Base-by-base conservation (phyloP, 1,140 invertebrate species). In the Phortica variegata region DNA sequence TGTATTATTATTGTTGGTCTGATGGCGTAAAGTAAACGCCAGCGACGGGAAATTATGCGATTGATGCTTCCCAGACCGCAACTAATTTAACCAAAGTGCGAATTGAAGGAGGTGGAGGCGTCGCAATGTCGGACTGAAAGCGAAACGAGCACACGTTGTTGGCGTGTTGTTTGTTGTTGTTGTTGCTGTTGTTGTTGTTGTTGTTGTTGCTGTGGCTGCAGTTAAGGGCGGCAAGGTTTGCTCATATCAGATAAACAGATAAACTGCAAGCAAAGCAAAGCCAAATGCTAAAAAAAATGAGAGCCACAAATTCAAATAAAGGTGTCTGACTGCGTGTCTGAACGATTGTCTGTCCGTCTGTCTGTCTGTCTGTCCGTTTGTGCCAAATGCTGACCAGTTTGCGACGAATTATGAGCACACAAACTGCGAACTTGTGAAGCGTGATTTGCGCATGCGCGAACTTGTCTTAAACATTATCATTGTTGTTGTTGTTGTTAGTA, bases 1-100 rank as follows among this genome's bases (percentile, higher is more conserved):
- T 54, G 60, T 49, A 45, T 41, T 31, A 31, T 34, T 34, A 15
- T 7, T 4, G 12, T 38, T 38, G 36, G 17, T 38, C 18, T 38
- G 16, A 38, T 62, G 61, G 54, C 60, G 63, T 65, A 68, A 68
- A 68, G 5, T 26, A 68, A 68, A 68, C 63, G 63, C 63, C 63
- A 19, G 8, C 18, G 36, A 69, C 63, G 63, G 65, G 63, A 68
- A 68, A 68, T 68, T 68, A 68, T 66, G 63, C 63, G 68, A 63
- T 63, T 65, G 60, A 68, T 63, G 68, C 63, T 68, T 69, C 63
- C 65, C 63, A 68, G 63, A 68, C 63, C 63, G 63, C 63, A 68
- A 68, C 63, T 69, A 68, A 68, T 68, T 68, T 68, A 69, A 69
- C 65, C 65, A 68, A 68, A 68, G 63, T 68, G 63, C 63, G 63